Percentiles rank a stretch among this genome's conserved stretches.
These are phyloP conservation scores for Arge pagana DNA, from an alignment of 2,888 invertebrate species.

Conservation along the genomic window DNA sequence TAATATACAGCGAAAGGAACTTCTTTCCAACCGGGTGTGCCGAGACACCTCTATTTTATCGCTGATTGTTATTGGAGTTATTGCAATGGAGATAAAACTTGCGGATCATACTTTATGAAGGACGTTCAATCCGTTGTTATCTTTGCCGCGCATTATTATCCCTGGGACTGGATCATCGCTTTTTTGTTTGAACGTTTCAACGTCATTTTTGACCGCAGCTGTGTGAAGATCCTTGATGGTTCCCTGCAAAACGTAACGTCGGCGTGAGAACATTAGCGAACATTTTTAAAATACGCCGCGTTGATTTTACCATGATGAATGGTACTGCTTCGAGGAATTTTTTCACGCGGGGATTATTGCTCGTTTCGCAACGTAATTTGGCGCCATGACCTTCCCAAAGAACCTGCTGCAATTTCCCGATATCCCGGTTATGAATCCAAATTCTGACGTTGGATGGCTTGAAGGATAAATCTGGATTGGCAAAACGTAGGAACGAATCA, in stretches of 20 bases:
- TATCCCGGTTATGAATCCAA: slow-evolving; percentile 93
- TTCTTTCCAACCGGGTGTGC: no score
- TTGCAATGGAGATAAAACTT: no score
- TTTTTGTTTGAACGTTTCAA: slow-evolving; percentile 71
- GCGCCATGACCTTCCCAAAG: slow-evolving; percentile 90
- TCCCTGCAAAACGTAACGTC: slow-evolving; percentile 63
- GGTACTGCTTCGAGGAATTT: slow-evolving; percentile 93
- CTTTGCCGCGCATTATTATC: slow-evolving; percentile 75
- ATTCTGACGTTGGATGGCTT: slow-evolving; percentile 89
- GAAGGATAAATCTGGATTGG: slow-evolving; percentile 70
- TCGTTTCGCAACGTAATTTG: slow-evolving; percentile 80
- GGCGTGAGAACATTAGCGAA: background rate
- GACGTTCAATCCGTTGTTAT: slow-evolving; percentile 80
- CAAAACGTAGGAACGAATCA: slow-evolving; percentile 1
- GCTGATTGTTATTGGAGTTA: no score
- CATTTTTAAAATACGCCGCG: background rate
- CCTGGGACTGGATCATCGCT: slow-evolving; percentile 72
- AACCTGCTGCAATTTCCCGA: slow-evolving; percentile 83
- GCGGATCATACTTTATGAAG: slow-evolving; percentile 76
- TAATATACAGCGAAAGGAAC: no score
- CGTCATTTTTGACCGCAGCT: slow-evolving; percentile 76
- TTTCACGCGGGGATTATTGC: slow-evolving; percentile 80
- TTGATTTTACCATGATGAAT: slow-evolving; percentile 77
- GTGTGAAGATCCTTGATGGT: slow-evolving; percentile 81
- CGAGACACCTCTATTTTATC: no score